Evolutionary conservation across 2,113 vertebrate genomes (phyloP).

Genomic region (Mionectes macconnelli): DNA sequence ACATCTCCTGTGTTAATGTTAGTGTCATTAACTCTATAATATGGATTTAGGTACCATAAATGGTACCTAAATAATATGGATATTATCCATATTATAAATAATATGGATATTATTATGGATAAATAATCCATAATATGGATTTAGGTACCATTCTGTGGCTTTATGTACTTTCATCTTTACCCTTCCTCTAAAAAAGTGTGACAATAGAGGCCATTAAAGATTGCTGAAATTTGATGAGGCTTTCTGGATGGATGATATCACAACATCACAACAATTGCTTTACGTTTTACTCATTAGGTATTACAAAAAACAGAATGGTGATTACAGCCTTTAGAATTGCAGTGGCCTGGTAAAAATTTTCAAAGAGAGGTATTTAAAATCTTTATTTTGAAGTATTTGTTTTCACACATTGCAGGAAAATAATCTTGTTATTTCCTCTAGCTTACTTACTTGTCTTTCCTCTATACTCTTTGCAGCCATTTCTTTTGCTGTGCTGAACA

Average conservation of each 20-base stretch:
- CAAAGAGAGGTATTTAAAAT: neutral
- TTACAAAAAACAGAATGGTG: neutral
- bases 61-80: no score
- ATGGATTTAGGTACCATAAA: neutral
- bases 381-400: neutral
- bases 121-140: neutral
- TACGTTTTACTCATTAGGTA: neutral
- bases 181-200: neutral
- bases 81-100: no score
- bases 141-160: neutral
- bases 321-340: neutral
- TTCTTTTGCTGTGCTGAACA: neutral
- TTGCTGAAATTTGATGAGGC: neutral
- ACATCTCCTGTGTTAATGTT: neutral
- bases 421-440: neutral
- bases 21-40: neutral
- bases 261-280: neutral
- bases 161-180: neutral
- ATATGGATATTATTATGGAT: no score
- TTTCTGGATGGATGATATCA: constrained; percentile 15
- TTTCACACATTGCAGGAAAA: neutral
- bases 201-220: neutral
- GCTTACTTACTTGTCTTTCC: neutral
- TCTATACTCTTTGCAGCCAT: neutral
- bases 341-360: neutral